phyloP scores from a whole-genome alignment of 2,797 vertebrate genomes.

The Sandelia bainsii region DNA sequence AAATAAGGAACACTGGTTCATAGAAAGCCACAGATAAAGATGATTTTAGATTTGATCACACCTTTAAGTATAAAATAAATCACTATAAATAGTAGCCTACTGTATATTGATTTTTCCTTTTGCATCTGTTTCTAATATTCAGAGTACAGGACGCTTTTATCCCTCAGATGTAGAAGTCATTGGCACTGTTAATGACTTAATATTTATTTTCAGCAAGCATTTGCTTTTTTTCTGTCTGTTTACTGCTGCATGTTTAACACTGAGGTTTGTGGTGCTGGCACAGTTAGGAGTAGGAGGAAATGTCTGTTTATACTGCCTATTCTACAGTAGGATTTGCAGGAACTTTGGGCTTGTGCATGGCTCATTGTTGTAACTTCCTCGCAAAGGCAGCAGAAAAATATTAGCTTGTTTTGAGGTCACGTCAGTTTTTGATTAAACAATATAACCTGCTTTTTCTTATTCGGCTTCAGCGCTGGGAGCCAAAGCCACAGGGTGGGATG shows the following conservation, averaged over 20 bases:
- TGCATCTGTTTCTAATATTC: not conserved
- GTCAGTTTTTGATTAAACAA: constrained; percentile 55
- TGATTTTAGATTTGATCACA: constrained; percentile 1
- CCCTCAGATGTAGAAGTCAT: not conserved
- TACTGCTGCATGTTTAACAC: constrained; percentile 29
- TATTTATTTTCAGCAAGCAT: not conserved
- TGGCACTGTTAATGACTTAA: not conserved
- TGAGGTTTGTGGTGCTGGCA: constrained; percentile 15
- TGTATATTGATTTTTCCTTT: not conserved
- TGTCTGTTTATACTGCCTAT: constrained; percentile 81
- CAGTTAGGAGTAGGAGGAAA: constrained; percentile 74
- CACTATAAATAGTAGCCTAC: not conserved
- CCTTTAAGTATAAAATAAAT: not conserved
- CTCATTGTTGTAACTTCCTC: constrained; percentile 78
- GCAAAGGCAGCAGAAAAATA: constrained; percentile 63
- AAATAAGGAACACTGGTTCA: not conserved
- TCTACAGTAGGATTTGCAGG: constrained; percentile 67
- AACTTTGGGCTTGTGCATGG: constrained; percentile 56
- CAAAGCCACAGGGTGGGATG: constrained; percentile 11
- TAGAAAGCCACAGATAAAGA: not conserved
- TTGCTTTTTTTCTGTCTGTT: constrained; percentile 19
- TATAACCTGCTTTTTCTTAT: constrained; percentile 35
- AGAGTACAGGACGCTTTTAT: not conserved
- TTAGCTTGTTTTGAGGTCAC: constrained; percentile 62
- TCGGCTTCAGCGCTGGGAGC: not conserved